These are phyloP conservation scores for Drosophila lutescens DNA, from an alignment of 2,888 invertebrate species.

Conservation along the genomic window DNA sequence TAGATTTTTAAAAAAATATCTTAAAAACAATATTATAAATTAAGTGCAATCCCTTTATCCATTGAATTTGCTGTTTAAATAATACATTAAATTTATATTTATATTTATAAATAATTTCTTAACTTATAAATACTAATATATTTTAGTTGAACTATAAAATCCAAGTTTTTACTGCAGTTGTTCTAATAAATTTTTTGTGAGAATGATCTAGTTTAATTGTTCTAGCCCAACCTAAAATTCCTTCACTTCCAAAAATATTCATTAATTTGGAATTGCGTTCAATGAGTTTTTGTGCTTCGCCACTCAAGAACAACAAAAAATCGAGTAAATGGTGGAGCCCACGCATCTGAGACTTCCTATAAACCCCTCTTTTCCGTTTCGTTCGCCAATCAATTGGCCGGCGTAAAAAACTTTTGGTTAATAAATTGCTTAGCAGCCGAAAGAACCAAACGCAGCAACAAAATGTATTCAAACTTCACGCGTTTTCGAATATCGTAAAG, in stretches of 20 bases:
- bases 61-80: too few relatives aligned
- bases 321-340: conserved; percentile 28
- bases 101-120: too few relatives aligned
- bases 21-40: too few relatives aligned
- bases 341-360: conserved; percentile 27
- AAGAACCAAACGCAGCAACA: conserved; percentile 51
- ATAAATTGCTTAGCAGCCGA: conserved; percentile 67
- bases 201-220: conserved; percentile 12
- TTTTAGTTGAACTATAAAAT: not conserved
- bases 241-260: conserved; percentile 30
- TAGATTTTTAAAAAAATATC: too few relatives aligned
- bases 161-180: not conserved
- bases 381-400: conserved; percentile 40
- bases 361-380: conserved; percentile 4
- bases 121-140: not conserved
- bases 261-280: conserved; percentile 44
- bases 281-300: conserved; percentile 38
- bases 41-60: too few relatives aligned
- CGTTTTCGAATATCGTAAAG: conserved; percentile 19
- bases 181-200: not conserved
- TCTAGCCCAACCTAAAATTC: conserved; percentile 9
- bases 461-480: conserved; percentile 64
- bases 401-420: conserved; percentile 59
- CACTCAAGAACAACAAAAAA: conserved; percentile 32
- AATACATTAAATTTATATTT: too few relatives aligned